Conservation (phyloP, 1,140 invertebrate genomes). For the Adelges cooleyi region DNA sequence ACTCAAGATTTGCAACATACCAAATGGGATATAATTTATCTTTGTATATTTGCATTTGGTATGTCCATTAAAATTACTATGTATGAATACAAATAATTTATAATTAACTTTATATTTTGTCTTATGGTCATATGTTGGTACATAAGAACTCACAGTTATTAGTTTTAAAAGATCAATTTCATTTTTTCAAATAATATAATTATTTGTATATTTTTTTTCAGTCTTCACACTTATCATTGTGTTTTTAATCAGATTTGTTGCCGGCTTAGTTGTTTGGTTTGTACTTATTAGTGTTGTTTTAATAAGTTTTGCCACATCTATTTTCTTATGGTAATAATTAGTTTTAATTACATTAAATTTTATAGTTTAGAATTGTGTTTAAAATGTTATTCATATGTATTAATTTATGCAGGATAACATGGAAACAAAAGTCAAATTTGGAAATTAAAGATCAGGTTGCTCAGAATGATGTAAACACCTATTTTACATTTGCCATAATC, state of each 20-base stretch:
- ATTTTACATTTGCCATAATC: conserved; percentile 46
- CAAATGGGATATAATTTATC: conserved; percentile 50
- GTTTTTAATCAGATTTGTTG: conserved; percentile 50
- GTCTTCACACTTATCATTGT: conserved; percentile 48
- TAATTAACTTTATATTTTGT: not conserved
- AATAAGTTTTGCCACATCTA: conserved; percentile 47
- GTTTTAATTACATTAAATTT: no score
- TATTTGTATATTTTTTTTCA: conserved; percentile 37
- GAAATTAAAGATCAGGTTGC: conserved; percentile 33
- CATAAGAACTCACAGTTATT: not conserved
- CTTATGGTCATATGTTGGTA: conserved; percentile 1
- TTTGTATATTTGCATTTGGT: conserved; percentile 51
- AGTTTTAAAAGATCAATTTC: conserved; percentile 2
- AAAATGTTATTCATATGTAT: not conserved
- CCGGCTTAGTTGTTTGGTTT: conserved; percentile 54
- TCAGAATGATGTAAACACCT: conserved; percentile 35
- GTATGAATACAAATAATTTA: not conserved
- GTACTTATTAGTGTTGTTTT: conserved; percentile 48
- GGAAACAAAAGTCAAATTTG: conserved; percentile 35
- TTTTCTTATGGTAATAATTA: conserved; percentile 52
- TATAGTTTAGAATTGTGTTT: not conserved
- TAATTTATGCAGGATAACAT: conserved; percentile 36
- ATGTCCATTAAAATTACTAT: no score
- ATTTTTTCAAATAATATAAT: no score
- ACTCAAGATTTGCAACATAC: conserved; percentile 48